Conservation (phyloP, 2,113 vertebrate species). For the Megaceryle torquata region DNA sequence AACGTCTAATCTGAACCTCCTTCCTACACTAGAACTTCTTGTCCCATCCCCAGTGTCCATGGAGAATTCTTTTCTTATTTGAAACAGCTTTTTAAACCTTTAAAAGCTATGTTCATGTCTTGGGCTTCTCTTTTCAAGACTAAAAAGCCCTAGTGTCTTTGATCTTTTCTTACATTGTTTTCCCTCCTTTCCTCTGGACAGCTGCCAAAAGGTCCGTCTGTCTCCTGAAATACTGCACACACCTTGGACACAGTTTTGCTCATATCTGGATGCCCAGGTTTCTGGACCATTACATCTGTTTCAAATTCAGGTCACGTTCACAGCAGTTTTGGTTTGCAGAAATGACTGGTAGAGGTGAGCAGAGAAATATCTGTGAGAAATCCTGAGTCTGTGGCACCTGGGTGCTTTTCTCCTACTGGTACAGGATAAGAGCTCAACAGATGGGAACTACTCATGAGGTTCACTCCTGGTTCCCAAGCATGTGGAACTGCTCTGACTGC, state of each 20-base stretch:
- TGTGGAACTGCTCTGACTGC: background rate
- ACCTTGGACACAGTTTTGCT: background rate
- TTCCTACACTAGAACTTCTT: background rate
- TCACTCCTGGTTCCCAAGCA: background rate
- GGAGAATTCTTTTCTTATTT: conserved; percentile 11
- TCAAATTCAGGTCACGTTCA: background rate
- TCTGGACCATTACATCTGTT: background rate
- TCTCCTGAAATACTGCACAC: background rate
- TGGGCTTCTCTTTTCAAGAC: conserved; percentile 2
- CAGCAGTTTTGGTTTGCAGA: background rate
- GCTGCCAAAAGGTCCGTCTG: conserved; percentile 2
- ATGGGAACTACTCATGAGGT: background rate
- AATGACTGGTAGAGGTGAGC: background rate
- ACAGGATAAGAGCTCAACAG: background rate
- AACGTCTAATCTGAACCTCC: background rate
- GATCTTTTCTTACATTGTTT: conserved; percentile 39
- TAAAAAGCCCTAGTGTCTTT: background rate
- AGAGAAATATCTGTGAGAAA: background rate
- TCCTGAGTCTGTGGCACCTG: background rate
- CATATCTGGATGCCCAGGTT: background rate
- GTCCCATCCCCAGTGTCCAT: background rate
- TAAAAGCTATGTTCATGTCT: background rate
- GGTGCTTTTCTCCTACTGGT: background rate
- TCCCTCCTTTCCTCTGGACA: background rate
- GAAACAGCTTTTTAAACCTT: conserved; percentile 39